Conservation (phyloP, 2,888 invertebrate genomes). For the Myopa tessellatipennis region DNA sequence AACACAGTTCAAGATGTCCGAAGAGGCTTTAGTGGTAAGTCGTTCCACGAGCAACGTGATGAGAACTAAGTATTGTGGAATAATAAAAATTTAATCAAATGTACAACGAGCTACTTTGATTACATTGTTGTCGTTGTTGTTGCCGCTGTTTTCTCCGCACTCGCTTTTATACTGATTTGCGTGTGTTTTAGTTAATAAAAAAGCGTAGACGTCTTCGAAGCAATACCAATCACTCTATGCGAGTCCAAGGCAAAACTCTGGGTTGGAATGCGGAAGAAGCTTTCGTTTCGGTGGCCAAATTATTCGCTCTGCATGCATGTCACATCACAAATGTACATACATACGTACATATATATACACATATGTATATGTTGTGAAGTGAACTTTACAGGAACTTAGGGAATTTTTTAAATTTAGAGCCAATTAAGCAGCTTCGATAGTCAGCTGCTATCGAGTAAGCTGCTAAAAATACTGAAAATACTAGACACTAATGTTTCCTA, state of each 20-base stretch:
- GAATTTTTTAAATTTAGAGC: too few species aligned
- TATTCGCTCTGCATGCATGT: not conserved
- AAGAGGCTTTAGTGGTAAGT: constrained; percentile 47
- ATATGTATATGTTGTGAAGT: too few species aligned
- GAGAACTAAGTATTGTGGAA: not conserved
- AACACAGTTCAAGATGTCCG: constrained; percentile 40
- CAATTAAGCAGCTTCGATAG: too few species aligned
- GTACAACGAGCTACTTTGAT: not conserved
- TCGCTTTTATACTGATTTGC: not conserved
- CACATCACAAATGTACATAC: too few species aligned
- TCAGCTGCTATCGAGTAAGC: too few species aligned
- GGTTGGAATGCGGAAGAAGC: not conserved
- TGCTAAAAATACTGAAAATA: too few species aligned
- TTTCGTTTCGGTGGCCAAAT: not conserved
- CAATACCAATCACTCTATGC: too few species aligned
- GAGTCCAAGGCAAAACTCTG: not conserved
- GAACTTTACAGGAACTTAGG: too few species aligned
- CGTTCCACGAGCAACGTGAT: not conserved
- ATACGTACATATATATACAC: too few species aligned
- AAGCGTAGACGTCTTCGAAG: too few species aligned
- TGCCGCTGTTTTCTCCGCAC: not conserved
- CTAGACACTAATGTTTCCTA: too few species aligned
- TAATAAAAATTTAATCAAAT: constrained; percentile 7
- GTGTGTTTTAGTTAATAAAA: too few species aligned
- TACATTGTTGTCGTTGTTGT: not conserved